phyloP scores from a whole-genome alignment of 2,797 vertebrate species.

The Limosa lapponica region DNA sequence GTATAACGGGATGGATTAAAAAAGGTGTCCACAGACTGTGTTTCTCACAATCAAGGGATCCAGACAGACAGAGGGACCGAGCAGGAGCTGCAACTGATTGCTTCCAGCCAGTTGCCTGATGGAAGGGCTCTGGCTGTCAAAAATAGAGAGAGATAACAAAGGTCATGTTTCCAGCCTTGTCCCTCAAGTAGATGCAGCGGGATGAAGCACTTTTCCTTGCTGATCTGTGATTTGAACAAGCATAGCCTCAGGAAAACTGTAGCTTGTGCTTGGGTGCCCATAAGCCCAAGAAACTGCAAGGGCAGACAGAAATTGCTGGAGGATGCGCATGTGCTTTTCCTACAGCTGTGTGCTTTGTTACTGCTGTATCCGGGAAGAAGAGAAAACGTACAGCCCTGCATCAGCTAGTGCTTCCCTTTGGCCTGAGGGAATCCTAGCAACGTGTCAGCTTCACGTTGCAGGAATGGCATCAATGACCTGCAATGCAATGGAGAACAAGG shows the following conservation, averaged over 20 bases:
- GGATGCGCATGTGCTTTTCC: neutral
- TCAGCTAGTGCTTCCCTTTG: neutral
- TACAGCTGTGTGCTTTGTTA: neutral
- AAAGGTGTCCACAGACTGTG: neutral
- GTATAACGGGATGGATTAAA: neutral
- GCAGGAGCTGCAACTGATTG: neutral
- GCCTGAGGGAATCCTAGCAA: neutral
- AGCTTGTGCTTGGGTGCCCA: neutral
- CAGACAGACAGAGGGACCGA: neutral
- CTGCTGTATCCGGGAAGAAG: neutral
- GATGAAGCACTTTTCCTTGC: neutral
- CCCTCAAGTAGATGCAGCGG: neutral
- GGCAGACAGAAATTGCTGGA: neutral
- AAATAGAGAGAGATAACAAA: neutral
- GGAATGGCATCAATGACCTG: neutral
- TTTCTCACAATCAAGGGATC: neutral
- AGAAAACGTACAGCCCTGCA: neutral
- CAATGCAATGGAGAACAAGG: rapidly evolving
- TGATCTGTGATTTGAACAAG: neutral
- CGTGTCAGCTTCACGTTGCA: neutral
- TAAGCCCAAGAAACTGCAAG: neutral
- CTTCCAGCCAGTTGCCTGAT: neutral
- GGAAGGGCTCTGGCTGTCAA: neutral
- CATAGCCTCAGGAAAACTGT: neutral
- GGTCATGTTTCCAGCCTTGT: neutral